Conservation (phyloP, 2,888 invertebrate genomes). For the Plagodis dolabraria region DNA sequence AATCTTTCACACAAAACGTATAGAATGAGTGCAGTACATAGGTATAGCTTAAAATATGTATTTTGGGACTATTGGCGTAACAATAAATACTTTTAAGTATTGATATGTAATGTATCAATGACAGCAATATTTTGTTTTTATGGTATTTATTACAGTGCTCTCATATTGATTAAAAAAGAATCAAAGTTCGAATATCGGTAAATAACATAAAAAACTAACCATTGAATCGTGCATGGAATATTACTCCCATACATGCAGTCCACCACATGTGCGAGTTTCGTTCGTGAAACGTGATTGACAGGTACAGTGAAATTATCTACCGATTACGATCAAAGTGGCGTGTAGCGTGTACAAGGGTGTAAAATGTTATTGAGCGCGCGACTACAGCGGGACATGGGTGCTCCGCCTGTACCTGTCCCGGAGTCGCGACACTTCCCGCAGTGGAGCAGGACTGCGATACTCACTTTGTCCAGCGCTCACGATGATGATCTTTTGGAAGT, state of each 20-base stretch:
- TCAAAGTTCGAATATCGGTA: too few species aligned
- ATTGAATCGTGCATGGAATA: background rate
- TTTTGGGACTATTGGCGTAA: too few species aligned
- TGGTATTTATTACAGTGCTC: too few species aligned
- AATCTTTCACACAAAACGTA: too few species aligned
- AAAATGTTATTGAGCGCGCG: constrained; percentile 57
- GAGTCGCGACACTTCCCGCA: constrained; percentile 57
- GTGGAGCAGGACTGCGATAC: constrained; percentile 69
- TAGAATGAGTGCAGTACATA: too few species aligned
- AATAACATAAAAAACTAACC: too few species aligned
- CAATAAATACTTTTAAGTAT: too few species aligned
- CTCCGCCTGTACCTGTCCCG: constrained; percentile 50
- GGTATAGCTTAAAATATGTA: too few species aligned
- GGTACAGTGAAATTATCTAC: constrained; percentile 9
- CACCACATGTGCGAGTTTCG: too few species aligned
- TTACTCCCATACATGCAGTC: constrained; percentile 6
- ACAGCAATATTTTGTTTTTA: too few species aligned
- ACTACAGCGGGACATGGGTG: constrained; percentile 56
- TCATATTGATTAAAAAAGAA: too few species aligned
- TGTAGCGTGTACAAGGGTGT: constrained; percentile 30
- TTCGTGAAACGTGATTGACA: constrained; percentile 13
- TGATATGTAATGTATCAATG: too few species aligned
- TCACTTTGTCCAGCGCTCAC: constrained; percentile 57
- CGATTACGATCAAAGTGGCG: constrained; percentile 34
- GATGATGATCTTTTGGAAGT: constrained; percentile 50